Evolutionary conservation across 2,888 invertebrate genomes (phyloP), one percentile per base, ranked within the genome.

Genomic region (Cylloceria caligata): DNA sequence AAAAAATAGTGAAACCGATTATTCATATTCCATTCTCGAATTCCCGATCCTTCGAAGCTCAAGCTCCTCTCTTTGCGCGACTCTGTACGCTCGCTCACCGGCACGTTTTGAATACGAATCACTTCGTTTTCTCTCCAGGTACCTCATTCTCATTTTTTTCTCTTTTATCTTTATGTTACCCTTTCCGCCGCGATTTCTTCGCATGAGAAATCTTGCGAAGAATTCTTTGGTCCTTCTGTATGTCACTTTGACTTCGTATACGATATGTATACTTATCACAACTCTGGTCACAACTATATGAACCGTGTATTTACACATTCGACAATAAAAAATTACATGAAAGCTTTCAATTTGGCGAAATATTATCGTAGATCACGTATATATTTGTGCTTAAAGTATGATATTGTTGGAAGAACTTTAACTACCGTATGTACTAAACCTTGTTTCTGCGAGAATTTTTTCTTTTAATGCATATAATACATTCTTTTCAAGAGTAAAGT

Each of bases 21-120:
- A 82, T 82, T 82, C 82, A 82, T 79, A 82, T 82, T 82, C 79
- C 72, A 79, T 82, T 82, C 82, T 71, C 79, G 75, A 74, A 65
- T 75, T 75, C 75, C 67, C 82, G 79, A 75, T 72, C 75, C 79
- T 75, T 42, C 71, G 34, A 49, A 52, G 74, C 78, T 64, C 24
- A n/a, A 39, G 24, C 36, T 72, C 45, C 21, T 69, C 75, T 30
- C 36, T 62, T 65, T 64, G 34, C 49, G 21, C 64, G 42, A n/a
- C n/a, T 7, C 47, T 72, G 30, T 52, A 52, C 62, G 65, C 72
- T 78, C 80, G 69, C 60, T 74, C 69, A 47, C 73, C 39, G 34
- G 60, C 39, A 49, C 34, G 49, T 47, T 68, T 71, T 79, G 82
- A 79, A 82, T 82, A 79, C 82, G 79, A 82, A 82, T 82, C 30